Base-by-base conservation (phyloP, 2,888 invertebrate species). In the Drosophila eohydei region DNA sequence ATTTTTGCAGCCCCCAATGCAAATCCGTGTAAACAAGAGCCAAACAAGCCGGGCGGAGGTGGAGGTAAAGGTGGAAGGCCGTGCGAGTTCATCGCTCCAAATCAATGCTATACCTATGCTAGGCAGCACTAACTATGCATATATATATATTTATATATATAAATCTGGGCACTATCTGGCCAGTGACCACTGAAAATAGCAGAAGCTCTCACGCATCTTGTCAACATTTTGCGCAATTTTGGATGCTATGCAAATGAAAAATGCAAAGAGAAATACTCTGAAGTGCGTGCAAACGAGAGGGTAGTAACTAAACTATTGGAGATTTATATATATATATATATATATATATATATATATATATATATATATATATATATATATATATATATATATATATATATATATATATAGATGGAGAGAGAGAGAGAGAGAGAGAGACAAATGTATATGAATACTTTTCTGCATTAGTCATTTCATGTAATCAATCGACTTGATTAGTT, bases 1-100 rank as follows among this genome's bases (percentile, higher is more conserved):
- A 67, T 80, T 77, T 50, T 57, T 56, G 43, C 64, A 52, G 46
- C 60, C 50, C 16, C 61, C 71, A 64, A 69, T 77, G 70, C 71
- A 80, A 72, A 73, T 80, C 46, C 58, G 62, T 60, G 71, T 67
- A 79, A 72, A 81, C 78, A 81, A 75, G 77, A 79, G 21, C 21
- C 21, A 21, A 21, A 21, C 21, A 21, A 21, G 21, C 21, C 21
- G 21, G 21, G 21, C 21, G 43, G 32, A 32, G 50, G 32, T 32
- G 7, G 12, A 32, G 32, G 32, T 28, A 11, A 43, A 50, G 54
- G 41, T 59, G 50, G 84, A 76, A 75, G 67, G 73, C 60, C 62
- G 73, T 9, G 9, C 58, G 88, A 91, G 91, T 91, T 91, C 91
- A 91, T 91, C 89, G 91, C 91, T 90, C 91, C 85, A 91, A 91